phyloP scores from a whole-genome alignment of 1,140 invertebrate species.

The Papilio aristodemus region DNA sequence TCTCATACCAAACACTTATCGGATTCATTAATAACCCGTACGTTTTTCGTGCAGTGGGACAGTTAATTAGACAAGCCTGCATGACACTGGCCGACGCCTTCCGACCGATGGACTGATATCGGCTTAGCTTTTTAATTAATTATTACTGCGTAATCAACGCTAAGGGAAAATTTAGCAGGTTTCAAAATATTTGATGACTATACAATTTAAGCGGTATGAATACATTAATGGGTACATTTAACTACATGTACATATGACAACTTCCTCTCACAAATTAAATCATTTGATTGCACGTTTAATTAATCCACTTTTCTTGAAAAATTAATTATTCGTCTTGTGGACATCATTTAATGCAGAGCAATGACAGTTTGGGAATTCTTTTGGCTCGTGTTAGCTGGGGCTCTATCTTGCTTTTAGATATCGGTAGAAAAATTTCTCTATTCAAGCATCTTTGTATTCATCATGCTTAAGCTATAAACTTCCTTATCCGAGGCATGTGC shows the following conservation, averaged over 20 bases:
- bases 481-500: background rate
- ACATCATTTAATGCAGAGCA: too few species aligned
- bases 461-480: background rate
- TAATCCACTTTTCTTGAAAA: too few species aligned
- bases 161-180: background rate
- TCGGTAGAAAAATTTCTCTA: background rate
- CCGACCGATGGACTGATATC: slow-evolving; percentile 23
- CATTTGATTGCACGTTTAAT: too few species aligned
- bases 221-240: too few species aligned
- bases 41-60: slow-evolving; percentile 21
- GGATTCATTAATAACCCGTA: slow-evolving; percentile 24
- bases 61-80: slow-evolving; percentile 26
- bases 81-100: slow-evolving; percentile 16
- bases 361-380: too few species aligned
- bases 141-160: background rate
- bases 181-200: background rate
- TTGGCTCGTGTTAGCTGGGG: too few species aligned
- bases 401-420: too few species aligned
- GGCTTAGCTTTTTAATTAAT: slow-evolving; percentile 15
- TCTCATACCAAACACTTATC: slow-evolving; percentile 20
- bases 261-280: too few species aligned
- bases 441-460: background rate
- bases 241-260: too few species aligned
- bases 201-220: background rate
- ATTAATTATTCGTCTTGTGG: too few species aligned